Conservation (phyloP, 2,113 vertebrate genomes). For the Actenoides hombroni region DNA sequence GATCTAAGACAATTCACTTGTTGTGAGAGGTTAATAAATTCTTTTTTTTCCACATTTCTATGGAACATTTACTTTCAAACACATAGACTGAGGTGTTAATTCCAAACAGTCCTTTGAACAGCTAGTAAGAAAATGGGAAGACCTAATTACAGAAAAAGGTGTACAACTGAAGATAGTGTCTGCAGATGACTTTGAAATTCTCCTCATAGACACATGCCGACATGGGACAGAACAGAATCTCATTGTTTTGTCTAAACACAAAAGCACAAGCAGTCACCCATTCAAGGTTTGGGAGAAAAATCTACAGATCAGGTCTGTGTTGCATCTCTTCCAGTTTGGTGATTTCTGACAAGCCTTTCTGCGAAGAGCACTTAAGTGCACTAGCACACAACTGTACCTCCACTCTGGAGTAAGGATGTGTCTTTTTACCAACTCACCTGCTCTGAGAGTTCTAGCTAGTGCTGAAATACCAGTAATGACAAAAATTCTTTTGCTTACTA, state of each 20-base stretch:
- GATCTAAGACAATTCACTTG: constrained; percentile 37
- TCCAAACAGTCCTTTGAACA: background rate
- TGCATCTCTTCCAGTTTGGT: accelerated
- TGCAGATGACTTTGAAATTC: background rate
- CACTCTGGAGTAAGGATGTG: accelerated
- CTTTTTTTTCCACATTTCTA: constrained; percentile 24
- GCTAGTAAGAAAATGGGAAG: constrained; percentile 30
- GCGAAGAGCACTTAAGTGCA: background rate
- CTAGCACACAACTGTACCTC: accelerated
- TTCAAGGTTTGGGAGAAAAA: background rate
- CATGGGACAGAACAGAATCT: background rate
- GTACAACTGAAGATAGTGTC: background rate
- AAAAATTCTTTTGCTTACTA: background rate
- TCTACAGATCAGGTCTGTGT: background rate
- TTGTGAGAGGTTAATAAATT: constrained; percentile 44
- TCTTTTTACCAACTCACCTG: background rate
- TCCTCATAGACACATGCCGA: background rate
- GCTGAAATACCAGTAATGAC: background rate
- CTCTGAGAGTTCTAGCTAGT: background rate
- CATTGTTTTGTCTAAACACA: background rate
- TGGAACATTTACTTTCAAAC: constrained; percentile 63
- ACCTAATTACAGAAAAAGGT: background rate
- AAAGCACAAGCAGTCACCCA: background rate
- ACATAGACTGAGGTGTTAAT: constrained; percentile 13
- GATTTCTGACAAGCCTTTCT: background rate